Evolutionary conservation across 2,797 vertebrate species (phyloP).

Genomic region (Peromyscus attwateri): DNA sequence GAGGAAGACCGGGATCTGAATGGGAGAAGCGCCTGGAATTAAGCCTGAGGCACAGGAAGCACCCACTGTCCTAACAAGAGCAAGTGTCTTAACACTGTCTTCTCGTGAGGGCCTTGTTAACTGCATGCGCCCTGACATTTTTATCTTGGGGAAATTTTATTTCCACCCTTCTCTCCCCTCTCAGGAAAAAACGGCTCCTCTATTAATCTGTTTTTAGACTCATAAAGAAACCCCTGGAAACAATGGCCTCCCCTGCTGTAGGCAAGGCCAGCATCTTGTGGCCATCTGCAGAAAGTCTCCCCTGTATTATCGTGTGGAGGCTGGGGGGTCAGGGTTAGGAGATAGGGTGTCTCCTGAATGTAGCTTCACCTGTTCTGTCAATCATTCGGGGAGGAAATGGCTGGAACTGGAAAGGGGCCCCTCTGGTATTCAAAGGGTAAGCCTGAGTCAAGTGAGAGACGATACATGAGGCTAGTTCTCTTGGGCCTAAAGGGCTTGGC

Average conservation of each 20-base stretch:
- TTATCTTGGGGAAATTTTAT: slow-evolving; percentile 65
- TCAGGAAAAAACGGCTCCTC: background rate
- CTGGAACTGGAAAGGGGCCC: background rate
- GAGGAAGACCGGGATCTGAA: slow-evolving; percentile 60
- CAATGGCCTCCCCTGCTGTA: background rate
- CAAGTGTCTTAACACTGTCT: background rate
- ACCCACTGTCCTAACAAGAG: slow-evolving; percentile 61
- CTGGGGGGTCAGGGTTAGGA: background rate
- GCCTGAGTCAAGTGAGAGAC: background rate
- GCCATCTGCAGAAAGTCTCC: background rate
- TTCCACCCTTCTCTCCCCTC: too few relatives aligned
- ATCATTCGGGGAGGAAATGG: background rate
- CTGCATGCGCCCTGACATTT: slow-evolving; percentile 18
- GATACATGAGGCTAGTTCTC: background rate
- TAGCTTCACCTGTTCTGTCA: background rate
- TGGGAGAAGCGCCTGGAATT: slow-evolving; percentile 55
- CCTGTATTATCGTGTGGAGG: background rate
- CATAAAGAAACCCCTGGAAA: slow-evolving; percentile 43
- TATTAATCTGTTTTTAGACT: slow-evolving; percentile 24
- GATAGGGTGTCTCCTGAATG: background rate
- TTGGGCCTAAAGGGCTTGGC: background rate
- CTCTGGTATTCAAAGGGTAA: background rate
- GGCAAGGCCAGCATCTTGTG: background rate
- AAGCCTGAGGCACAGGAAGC: slow-evolving; percentile 44
- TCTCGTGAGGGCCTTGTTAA: slow-evolving; percentile 49